Conservation (phyloP, 2,113 vertebrate species). For the Cyanistes caeruleus region DNA sequence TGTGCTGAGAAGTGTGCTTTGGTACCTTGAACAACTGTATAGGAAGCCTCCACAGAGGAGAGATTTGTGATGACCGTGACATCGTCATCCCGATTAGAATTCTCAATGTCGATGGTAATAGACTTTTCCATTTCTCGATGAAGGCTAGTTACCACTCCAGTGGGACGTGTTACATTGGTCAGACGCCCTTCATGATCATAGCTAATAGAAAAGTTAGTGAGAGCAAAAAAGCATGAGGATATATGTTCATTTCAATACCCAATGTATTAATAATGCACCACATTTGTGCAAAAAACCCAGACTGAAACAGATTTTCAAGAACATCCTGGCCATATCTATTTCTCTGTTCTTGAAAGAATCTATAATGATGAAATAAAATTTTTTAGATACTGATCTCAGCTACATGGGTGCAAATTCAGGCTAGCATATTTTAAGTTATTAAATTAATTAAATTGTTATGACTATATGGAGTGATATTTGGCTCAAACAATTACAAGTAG, state of each 20-base stretch:
- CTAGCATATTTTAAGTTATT: background rate
- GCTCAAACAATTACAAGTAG: background rate
- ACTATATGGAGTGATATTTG: background rate
- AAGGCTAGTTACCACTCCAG: slow-evolving; percentile 95
- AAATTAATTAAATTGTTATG: background rate
- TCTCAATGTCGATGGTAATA: slow-evolving; percentile 98
- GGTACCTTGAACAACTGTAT: slow-evolving; percentile 97
- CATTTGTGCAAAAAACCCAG: slow-evolving; percentile 34
- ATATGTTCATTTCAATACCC: slow-evolving; percentile 55
- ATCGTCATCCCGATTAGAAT: slow-evolving; percentile 96
- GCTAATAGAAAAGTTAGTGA: slow-evolving; percentile 78
- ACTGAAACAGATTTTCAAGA: slow-evolving; percentile 60
- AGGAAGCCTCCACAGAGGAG: slow-evolving; percentile 96
- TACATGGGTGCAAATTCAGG: background rate
- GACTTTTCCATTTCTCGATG: slow-evolving; percentile 98
- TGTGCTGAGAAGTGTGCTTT: slow-evolving; percentile 11
- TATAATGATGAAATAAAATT: background rate
- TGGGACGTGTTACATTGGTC: slow-evolving; percentile 97
- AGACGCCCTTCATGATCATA: slow-evolving; percentile 97
- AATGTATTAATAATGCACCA: slow-evolving; percentile 56
- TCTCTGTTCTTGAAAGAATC: slow-evolving; percentile 53
- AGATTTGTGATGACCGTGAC: slow-evolving; percentile 98
- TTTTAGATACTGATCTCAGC: slow-evolving; percentile 19
- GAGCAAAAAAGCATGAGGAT: slow-evolving; percentile 62
- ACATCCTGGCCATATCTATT: slow-evolving; percentile 22